A percentile compares a stretch with the other conserved stretches of the same genome.
Conservation (phyloP, 2,797 vertebrate genomes). For the Fratercula arctica region DNA sequence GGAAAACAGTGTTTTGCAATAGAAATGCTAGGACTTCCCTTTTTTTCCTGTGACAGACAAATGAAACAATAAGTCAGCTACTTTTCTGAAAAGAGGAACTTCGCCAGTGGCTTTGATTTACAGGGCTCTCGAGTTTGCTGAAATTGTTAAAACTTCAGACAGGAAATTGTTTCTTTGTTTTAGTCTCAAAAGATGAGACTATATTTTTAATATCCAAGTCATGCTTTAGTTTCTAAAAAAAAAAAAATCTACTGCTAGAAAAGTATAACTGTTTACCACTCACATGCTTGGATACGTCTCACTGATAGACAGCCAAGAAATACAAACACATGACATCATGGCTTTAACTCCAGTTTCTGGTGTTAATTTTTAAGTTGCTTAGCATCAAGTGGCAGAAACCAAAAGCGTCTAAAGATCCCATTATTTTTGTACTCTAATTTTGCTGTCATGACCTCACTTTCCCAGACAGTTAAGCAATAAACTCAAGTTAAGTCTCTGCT, state of each 20-base stretch:
- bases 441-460: not conserved
- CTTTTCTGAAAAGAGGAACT: conserved; percentile 6
- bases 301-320: not conserved
- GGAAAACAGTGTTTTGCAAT: not conserved
- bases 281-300: not conserved
- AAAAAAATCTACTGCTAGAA: not conserved
- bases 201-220: not conserved
- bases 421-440: not conserved
- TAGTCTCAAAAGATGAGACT: not conserved
- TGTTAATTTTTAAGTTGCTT: not conserved
- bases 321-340: not conserved
- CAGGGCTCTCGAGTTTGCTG: not conserved
- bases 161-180: conserved; percentile 7
- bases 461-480: not conserved
- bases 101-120: conserved; percentile 32
- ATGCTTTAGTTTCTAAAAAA: not conserved
- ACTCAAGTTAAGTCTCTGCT: not conserved
- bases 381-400: not conserved
- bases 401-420: not conserved
- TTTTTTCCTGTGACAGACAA: not conserved
- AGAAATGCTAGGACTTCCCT: not conserved
- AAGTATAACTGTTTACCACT: not conserved
- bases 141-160: not conserved
- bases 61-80: not conserved
- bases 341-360: not conserved